Percentiles rank a stretch among this genome's conserved stretches.
Conservation (phyloP, 2,888 invertebrate species). For the Tetragonisca angustula region DNA sequence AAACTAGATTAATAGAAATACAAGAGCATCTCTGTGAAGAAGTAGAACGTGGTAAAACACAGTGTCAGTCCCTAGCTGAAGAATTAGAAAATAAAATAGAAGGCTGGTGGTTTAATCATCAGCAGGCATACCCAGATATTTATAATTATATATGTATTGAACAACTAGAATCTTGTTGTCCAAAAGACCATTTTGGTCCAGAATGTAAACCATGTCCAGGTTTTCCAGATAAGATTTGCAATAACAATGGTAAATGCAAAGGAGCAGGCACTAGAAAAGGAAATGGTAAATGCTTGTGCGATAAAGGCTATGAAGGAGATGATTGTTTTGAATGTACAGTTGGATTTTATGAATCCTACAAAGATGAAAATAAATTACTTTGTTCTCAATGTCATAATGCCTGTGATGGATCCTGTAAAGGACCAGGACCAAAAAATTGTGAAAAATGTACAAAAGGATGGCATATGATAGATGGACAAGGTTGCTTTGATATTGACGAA, state of each 20-base stretch:
- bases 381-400: constrained; percentile 92
- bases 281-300: constrained; percentile 95
- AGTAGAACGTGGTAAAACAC: constrained; percentile 88
- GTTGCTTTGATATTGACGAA: constrained; percentile 94
- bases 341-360: constrained; percentile 90
- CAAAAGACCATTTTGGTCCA: constrained; percentile 92
- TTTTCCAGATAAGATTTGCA: constrained; percentile 90
- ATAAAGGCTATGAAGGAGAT: constrained; percentile 91
- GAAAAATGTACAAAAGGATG: constrained; percentile 90
- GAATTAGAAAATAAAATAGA: constrained; percentile 93
- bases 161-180: constrained; percentile 92
- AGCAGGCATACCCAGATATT: constrained; percentile 87
- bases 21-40: constrained; percentile 94
- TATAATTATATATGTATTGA: constrained; percentile 92
- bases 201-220: constrained; percentile 93
- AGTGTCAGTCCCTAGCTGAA: constrained; percentile 94
- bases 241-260: constrained; percentile 92
- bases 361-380: constrained; percentile 89
- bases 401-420: constrained; percentile 91
- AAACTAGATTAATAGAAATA: constrained; percentile 95
- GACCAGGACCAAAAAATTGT: constrained; percentile 89
- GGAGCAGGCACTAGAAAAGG: constrained; percentile 97
- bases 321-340: constrained; percentile 91
- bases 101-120: constrained; percentile 94
- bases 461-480: constrained; percentile 89